Conservation (phyloP, 2,113 vertebrate genomes). For the Microtus ochrogaster region DNA sequence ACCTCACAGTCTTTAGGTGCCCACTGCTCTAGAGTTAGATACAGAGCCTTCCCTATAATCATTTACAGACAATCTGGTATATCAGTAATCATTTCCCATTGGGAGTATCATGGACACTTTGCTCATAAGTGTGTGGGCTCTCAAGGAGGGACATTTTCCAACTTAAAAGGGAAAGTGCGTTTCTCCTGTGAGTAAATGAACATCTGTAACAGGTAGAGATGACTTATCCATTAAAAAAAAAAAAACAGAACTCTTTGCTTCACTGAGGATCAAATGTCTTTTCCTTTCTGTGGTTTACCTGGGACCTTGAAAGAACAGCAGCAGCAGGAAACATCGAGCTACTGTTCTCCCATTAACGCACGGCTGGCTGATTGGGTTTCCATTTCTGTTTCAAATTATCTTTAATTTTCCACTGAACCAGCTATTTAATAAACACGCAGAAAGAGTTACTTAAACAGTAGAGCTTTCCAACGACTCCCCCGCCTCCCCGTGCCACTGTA, state of each 20-base stretch:
- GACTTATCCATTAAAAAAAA: neutral
- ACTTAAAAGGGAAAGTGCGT: neutral
- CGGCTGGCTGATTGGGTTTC: neutral
- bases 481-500: neutral
- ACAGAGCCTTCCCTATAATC: neutral
- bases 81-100: neutral
- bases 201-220: neutral
- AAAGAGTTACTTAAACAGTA: neutral
- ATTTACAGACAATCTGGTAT: neutral
- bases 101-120: neutral
- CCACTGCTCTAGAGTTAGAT: neutral
- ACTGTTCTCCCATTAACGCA: neutral
- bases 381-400: slow-evolving; percentile 33
- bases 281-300: neutral
- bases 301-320: neutral
- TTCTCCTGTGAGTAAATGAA: neutral
- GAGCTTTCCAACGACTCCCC: neutral
- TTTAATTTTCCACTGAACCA: neutral
- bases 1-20: neutral
- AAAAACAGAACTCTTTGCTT: neutral
- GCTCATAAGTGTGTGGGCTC: neutral
- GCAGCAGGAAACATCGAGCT: neutral
- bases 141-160: neutral
- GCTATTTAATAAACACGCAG: neutral
- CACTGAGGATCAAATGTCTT: neutral